Base-by-base conservation (phyloP, 1,140 invertebrate genomes). In the Leptinotarsa defecta region DNA sequence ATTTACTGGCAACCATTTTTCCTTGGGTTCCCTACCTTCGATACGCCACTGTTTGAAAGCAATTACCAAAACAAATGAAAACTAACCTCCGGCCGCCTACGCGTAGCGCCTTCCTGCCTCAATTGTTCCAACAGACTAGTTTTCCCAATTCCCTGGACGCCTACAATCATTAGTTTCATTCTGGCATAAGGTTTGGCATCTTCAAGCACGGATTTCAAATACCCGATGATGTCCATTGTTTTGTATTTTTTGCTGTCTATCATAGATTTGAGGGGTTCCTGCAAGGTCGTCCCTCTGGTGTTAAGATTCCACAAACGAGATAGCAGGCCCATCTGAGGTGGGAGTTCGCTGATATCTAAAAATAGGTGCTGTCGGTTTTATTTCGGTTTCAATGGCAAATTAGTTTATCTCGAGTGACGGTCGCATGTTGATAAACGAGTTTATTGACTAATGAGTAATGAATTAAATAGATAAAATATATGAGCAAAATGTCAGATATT, bases 81-180 rank as follows among this genome's bases (percentile, higher is more conserved):
- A 77, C 77, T 87, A 83, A 92, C 92, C 81, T 96, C 94, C 1
- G 92, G 90, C 85, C 93, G 92, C 76, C 92, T 92, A 77, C 91
- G 90, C 5, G 93, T 91, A 20, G 91, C 92, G 0, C 95, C 95
- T 85, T 97, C 95, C 78, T 95, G 92, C 43, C 96, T 86, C 11
- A 99, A 84, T 81, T 96, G 92, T 77, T 97, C 94, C 13, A 99
- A 86, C 4, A 99, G 86, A 68, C 96, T 96, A 1, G 97, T 99
- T 86, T 98, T 98, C 0, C 96, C 95, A 79, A 96, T 96, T 15
- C 95, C 95, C 84, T 98, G 94, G 13, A 95, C 91, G 0, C 98
- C 98, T 17, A 99, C 96, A 65, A 99, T 92, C 97, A 99, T 99
- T 3, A 99, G 87, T 84, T 99, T 99, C 93, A 99, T 96, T 57